A percentile compares a stretch with the other conserved stretches of the same genome.
Conservation (phyloP, 2,113 vertebrate genomes). For the Xiphias gladius region DNA sequence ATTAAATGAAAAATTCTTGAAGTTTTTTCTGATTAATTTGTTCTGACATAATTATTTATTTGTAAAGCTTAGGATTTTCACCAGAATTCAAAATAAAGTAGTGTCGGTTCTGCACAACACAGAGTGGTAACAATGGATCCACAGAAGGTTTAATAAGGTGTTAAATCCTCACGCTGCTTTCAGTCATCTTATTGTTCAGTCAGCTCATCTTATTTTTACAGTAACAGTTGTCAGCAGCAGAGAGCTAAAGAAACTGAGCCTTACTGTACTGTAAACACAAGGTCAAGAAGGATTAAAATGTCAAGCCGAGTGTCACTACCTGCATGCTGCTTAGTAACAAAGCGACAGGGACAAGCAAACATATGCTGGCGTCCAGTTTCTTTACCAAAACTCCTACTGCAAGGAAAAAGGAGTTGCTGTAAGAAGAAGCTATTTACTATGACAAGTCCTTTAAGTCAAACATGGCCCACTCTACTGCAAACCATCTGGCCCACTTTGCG, state of each 20-base stretch:
- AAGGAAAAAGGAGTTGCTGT: neutral
- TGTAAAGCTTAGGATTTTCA: neutral
- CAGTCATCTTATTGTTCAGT: too few species aligned
- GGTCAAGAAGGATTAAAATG: slow-evolving; percentile 44
- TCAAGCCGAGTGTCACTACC: slow-evolving; percentile 53
- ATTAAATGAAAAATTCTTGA: neutral
- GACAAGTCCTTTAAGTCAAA: slow-evolving; percentile 11
- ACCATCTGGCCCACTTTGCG: slow-evolving; percentile 67
- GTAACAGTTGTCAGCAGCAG: slow-evolving; percentile 26
- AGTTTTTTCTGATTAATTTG: neutral
- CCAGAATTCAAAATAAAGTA: neutral
- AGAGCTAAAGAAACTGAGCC: slow-evolving; percentile 31
- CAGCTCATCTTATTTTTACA: slow-evolving; percentile 17
- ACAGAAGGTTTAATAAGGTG: neutral
- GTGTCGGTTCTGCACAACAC: neutral
- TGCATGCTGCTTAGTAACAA: slow-evolving; percentile 57
- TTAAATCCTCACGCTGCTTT: neutral
- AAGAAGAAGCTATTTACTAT: slow-evolving; percentile 8
- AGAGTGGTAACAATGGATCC: neutral
- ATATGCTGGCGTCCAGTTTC: slow-evolving; percentile 16
- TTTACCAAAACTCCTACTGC: neutral
- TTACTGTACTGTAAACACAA: slow-evolving; percentile 48
- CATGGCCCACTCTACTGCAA: slow-evolving; percentile 38
- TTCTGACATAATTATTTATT: neutral
- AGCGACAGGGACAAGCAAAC: slow-evolving; percentile 40